These are phyloP conservation scores for Hyles lineata DNA, from an alignment of 2,888 invertebrate genomes.

Conservation along the genomic window DNA sequence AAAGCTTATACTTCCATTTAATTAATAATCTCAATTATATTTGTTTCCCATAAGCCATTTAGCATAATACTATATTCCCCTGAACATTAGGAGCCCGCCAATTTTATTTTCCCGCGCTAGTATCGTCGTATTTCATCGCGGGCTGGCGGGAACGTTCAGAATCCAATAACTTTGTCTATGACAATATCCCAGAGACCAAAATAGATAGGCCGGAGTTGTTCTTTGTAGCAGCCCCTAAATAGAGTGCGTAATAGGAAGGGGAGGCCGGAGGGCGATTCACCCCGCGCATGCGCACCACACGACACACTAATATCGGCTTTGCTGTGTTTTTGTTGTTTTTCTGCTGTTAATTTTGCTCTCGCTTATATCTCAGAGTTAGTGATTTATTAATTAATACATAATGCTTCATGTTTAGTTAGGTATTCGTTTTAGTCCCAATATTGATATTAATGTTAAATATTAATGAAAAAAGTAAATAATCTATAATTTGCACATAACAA, in stretches of 20 bases:
- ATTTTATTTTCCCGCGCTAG: conserved; percentile 46
- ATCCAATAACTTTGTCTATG: conserved; percentile 76
- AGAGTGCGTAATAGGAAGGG: conserved; percentile 83
- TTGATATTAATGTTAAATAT: too few relatives aligned
- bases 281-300: conserved; percentile 70
- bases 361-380: conserved; percentile 1
- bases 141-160: conserved; percentile 57
- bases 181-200: conserved; percentile 80
- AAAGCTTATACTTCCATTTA: too few relatives aligned
- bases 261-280: conserved; percentile 68
- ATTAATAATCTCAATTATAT: too few relatives aligned
- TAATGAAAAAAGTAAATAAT: too few relatives aligned
- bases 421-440: too few relatives aligned
- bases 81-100: conserved; percentile 43
- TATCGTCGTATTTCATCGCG: conserved; percentile 49
- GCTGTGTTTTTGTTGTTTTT: conserved; percentile 76
- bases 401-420: not conserved
- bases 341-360: conserved; percentile 55
- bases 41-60: conserved; percentile 19
- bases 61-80: not conserved
- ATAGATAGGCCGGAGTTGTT: conserved; percentile 79
- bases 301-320: conserved; percentile 77
- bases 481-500: too few relatives aligned
- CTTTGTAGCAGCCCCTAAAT: conserved; percentile 83
- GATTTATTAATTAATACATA: not conserved